Percentiles rank a stretch among this genome's conserved stretches.
Conservation (phyloP, 1,140 invertebrate species). For the Charaxes varanes region DNA sequence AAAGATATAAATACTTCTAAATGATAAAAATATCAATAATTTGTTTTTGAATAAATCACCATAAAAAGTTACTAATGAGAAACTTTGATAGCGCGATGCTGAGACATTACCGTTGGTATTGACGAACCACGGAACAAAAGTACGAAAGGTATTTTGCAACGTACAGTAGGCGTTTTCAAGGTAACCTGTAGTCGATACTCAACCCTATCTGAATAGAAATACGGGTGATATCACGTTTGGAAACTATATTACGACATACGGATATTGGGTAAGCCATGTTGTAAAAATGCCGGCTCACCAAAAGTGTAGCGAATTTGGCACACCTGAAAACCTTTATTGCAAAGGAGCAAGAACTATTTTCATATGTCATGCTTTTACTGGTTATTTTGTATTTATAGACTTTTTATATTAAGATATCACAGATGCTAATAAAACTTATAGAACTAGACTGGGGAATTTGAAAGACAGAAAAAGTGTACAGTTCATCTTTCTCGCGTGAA, state of each 20-base stretch:
- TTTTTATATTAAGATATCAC: too few relatives aligned
- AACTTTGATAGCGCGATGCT: conserved; percentile 5
- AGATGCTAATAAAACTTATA: too few relatives aligned
- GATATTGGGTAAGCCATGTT: conserved; percentile 31
- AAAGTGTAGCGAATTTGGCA: conserved; percentile 14
- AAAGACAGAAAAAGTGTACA: too few relatives aligned
- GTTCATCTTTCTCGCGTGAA: too few relatives aligned
- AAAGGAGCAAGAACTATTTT: neutral
- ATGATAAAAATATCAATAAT: too few relatives aligned
- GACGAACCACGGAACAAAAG: conserved; percentile 31
- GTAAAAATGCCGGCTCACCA: conserved; percentile 25
- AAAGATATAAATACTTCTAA: too few relatives aligned
- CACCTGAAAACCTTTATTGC: conserved; percentile 3
- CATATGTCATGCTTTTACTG: too few relatives aligned
- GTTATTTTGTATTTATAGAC: conserved; percentile 1
- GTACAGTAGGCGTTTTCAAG: conserved; percentile 28
- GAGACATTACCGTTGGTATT: conserved; percentile 6
- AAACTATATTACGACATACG: conserved; percentile 25
- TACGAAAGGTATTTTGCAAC: conserved; percentile 30
- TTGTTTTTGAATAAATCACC: too few relatives aligned
- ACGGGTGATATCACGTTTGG: conserved; percentile 5
- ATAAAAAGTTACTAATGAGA: too few relatives aligned
- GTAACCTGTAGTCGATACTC: conserved; percentile 15
- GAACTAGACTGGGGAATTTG: too few relatives aligned
- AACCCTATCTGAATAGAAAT: conserved; percentile 18